Base-by-base conservation (phyloP, 2,113 vertebrate species). In the Plectropomus leopardus region DNA sequence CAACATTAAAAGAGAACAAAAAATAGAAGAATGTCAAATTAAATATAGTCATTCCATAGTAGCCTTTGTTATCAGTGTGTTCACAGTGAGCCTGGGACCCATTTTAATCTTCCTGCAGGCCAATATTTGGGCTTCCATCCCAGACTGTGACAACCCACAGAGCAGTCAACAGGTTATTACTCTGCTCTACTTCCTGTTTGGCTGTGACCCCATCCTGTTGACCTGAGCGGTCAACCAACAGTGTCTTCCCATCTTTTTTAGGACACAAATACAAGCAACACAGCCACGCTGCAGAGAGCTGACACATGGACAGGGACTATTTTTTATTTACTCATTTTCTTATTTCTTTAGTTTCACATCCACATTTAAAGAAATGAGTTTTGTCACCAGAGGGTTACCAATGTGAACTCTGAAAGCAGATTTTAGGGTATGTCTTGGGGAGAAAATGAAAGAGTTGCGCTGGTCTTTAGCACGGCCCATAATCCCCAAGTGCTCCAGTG, bases 171-270 rank as follows among this genome's bases (percentile, higher is more conserved):
- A 34, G 84, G 65, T 80, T 76, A 47, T 76, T 81, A 58, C 79
- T 11, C 16, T 6, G 32, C 21, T 40, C 11, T 44, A 15, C 84
- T 80, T 91, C 86, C 90, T 80, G 85, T 66, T 80, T 81, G 32
- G 59, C 34, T 7, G 2, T 86, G 67, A 71, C 65, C 61, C 81
- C 80, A 55, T 88, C 88, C 83, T 83, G 78, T 66, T 69, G 70
- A 79, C 68, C 59, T 32, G 34, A 47, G 24, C 0, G 3, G 17
- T 54, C 72, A 86, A 17, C 44, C 40, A 66, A 10, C 19, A 13
- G 5, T 23, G n/a, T 68, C 51, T 54, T 45, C 65, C 44, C 2
- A 13, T 47, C 34, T 69, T 72, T 77, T 79, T 75, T 65, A 23
- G 48, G 69, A 72, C 28, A 84, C 40, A 30, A 68, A 79, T 40